Evolutionary conservation across 2,113 vertebrate species (phyloP), one percentile per base, ranked within the genome.

Genomic region (Nerophis ophidion): DNA sequence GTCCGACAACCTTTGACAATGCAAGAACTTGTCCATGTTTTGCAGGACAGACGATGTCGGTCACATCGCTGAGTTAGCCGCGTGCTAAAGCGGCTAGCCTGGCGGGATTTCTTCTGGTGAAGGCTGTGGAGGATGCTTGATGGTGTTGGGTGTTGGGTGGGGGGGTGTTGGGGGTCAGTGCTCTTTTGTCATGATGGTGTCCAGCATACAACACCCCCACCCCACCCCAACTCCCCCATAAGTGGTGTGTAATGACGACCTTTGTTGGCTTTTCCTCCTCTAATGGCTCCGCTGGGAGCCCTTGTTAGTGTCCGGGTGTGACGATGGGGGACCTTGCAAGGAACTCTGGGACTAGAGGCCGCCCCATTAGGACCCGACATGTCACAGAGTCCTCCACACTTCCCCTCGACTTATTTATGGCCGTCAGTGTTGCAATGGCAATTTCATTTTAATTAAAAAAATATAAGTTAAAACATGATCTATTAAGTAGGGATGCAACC

Each of bases 221-320:
- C 44, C 65, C 58, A 65, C 70, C 78, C 80, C 72, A 58, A 45
- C 71, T 80, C 71, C 81, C 75, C 80, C 79, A 77, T 82, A 79
- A 79, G 81, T 68, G 72, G 85, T 83, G 76, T 74, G 78, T 80
- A 82, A 88, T 87, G 82, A 83, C 63, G 72, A 77, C 74, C 83
- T 88, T 89, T 86, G 84, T 85, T 82, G 71, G 81, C 77, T 84
- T 80, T 75, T 61, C 65, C 73, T 75, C 66, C 71, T 75, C 74
- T 85, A 83, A 84, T 83, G 74, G 76, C 54, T 74, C 77, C 70
- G 12, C 63, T 54, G 83, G 81, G 75, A 78, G 75, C 70, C 65
- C 76, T 82, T 79, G 74, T 85, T 84, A 80, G 70, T 35, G 65
- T 17, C 33, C 35, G 45, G 73, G 74, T 81, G 81, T 72, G 72